These are phyloP conservation scores for Drosophila lutescens DNA, from an alignment of 2,888 invertebrate species.

Conservation along the genomic window DNA sequence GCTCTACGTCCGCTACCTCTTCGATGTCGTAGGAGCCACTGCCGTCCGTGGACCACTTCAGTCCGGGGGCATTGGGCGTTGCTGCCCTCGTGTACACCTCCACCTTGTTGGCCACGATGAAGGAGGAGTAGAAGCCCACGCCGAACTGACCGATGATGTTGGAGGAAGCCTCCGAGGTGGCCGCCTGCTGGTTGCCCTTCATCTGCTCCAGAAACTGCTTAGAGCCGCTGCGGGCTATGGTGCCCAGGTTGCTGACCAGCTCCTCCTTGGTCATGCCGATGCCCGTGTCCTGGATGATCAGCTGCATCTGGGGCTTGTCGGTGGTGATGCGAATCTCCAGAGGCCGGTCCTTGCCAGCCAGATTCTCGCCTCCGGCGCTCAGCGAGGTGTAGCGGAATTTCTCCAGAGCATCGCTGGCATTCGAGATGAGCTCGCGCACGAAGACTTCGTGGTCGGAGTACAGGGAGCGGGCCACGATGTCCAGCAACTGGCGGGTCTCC, in stretches of 20 bases:
- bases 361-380: conserved; percentile 85
- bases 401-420: conserved; percentile 98
- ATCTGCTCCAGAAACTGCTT: conserved; percentile 95
- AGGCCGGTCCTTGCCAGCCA: conserved; percentile 87
- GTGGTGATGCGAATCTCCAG: conserved; percentile 95
- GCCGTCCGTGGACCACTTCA: conserved; percentile 96
- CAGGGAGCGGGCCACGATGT: conserved; percentile 98
- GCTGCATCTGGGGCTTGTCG: conserved; percentile 92
- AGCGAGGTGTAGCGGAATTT: conserved; percentile 92
- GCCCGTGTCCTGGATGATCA: conserved; percentile 97
- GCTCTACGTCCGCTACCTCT: conserved; percentile 92
- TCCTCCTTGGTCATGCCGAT: conserved; percentile 98
- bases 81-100: conserved; percentile 94
- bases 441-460: conserved; percentile 99
- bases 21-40: conserved; percentile 95
- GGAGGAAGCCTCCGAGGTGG: conserved; percentile 86
- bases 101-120: conserved; percentile 98
- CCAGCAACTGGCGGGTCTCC: conserved; percentile 96
- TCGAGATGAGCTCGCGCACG: conserved; percentile 97
- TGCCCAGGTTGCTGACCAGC: conserved; percentile 94
- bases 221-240: conserved; percentile 98
- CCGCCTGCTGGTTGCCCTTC: conserved; percentile 87
- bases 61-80: conserved; percentile 88
- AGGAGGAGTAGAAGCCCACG: conserved; percentile 98
- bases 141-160: conserved; percentile 98